Base-by-base conservation (phyloP, 2,888 invertebrate species). In the Cantharis rustica region DNA sequence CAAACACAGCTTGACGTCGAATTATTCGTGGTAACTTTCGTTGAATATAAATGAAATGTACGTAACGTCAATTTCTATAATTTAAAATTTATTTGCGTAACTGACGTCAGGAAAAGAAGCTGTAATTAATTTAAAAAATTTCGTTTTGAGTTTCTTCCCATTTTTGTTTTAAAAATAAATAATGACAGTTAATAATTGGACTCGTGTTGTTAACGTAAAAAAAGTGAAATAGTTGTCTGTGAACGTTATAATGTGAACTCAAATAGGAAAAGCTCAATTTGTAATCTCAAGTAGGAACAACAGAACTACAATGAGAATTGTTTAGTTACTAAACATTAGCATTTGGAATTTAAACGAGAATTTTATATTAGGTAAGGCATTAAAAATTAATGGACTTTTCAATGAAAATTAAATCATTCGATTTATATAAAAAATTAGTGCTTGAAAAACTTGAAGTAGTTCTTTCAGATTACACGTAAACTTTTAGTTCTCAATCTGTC, bases 1-100 rank as follows among this genome's bases (percentile, higher is more conserved):
- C 66, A 63, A 75, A 70, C 62, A 69, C 70, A 63, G 74, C 69
- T 68, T 73, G 73, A 69, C 72, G 72, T 61, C 73, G 31, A 62
- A 68, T 73, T 69, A 61, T 61, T 61, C 17, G 63, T 47, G 47
- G 13, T 23, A 27, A 31, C 73, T 73, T 68, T 72, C 73, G 73
- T 73, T 23, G 73, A 73, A 68, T 73, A 47, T 68, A 27, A 73
- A 73, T 68, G 68, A 73, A 47, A 47, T 47, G 27, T 68, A 73
- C 68, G 61, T 23, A 68, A 61, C 47, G 47, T 47, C 47, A n/a
- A 47, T 66, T 20, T 66, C 64, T n/a, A 1, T 15, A 23, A 23
- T 23, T 66, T 66, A n/a, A 20, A 20, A 16, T 66, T 66, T 66
- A 66, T 66, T 66, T 66, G 4, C 64, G n/a, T 66, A 66, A 66